phyloP scores from a whole-genome alignment of 2,888 invertebrate genomes.

The Malthinus seriepunctatus region DNA sequence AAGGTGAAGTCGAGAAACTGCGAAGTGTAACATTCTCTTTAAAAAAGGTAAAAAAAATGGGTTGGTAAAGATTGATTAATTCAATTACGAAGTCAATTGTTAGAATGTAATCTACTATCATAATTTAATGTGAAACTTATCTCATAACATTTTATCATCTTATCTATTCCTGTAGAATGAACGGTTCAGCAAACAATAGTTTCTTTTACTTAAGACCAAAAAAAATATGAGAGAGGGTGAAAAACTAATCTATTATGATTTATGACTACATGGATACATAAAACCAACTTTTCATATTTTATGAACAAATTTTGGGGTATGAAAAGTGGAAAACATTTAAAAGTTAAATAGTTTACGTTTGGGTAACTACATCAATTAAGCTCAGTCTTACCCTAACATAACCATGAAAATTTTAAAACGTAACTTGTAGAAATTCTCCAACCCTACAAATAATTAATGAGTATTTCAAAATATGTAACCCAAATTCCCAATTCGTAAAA shows the following conservation, averaged over 20 bases:
- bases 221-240: background rate
- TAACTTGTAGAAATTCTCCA: constrained; percentile 8
- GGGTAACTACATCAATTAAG: constrained; percentile 10
- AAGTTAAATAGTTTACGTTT: constrained; percentile 5
- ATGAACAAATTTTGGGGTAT: too few species aligned
- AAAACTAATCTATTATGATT: background rate
- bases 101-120: constrained; percentile 2
- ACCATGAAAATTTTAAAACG: constrained; percentile 14
- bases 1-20: too few species aligned
- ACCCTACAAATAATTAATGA: constrained; percentile 13
- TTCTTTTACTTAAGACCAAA: background rate
- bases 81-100: background rate
- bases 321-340: background rate
- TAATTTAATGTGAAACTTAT: constrained; percentile 4
- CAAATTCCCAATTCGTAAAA: constrained; percentile 8
- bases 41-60: background rate
- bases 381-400: background rate
- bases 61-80: background rate
- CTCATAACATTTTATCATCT: background rate
- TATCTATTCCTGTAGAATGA: too few species aligned
- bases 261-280: background rate
- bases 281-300: too few species aligned
- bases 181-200: background rate
- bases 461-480: constrained; percentile 11
- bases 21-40: background rate